Conservation (phyloP, 2,113 vertebrate species). For the Hippocampus zosterae region DNA sequence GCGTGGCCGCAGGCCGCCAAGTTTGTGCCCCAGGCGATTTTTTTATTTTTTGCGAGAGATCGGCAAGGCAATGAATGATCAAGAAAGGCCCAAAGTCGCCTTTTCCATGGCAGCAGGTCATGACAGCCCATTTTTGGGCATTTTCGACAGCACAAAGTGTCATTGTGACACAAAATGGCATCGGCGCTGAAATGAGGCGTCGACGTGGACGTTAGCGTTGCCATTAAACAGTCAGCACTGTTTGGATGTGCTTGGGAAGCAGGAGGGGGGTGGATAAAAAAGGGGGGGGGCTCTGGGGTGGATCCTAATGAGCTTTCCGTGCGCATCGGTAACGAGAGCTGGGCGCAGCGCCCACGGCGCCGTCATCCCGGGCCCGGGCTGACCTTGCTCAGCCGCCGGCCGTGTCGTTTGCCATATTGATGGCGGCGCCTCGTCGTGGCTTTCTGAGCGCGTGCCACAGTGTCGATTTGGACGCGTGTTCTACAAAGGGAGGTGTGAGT, state of each 20-base stretch:
- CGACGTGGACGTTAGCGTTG: constrained; percentile 51
- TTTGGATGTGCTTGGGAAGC: constrained; percentile 43
- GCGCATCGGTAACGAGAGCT: constrained; percentile 75
- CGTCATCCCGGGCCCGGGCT: constrained; percentile 74
- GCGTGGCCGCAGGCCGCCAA: no score
- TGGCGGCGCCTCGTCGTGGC: constrained; percentile 68
- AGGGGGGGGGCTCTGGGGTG: constrained; percentile 64
- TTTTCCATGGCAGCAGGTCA: no score
- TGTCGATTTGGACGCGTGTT: constrained; percentile 55
- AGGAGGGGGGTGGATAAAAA: constrained; percentile 20
- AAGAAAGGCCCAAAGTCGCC: no score
- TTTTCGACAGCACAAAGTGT: no score
- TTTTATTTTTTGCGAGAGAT: no score
- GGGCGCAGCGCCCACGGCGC: constrained; percentile 72
- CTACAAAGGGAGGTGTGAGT: constrained; percentile 59
- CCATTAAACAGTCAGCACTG: constrained; percentile 70
- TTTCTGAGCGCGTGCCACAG: constrained; percentile 20
- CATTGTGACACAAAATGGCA: neutral
- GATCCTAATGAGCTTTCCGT: constrained; percentile 78
- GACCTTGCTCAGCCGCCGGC: constrained; percentile 76
- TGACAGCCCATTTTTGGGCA: no score
- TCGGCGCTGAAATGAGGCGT: constrained; percentile 25
- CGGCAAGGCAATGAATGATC: no score
- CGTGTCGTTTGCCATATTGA: constrained; percentile 79
- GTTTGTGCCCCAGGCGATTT: no score